Base-by-base conservation (phyloP, 1,140 invertebrate species). In the Heliconius eleuchia region DNA sequence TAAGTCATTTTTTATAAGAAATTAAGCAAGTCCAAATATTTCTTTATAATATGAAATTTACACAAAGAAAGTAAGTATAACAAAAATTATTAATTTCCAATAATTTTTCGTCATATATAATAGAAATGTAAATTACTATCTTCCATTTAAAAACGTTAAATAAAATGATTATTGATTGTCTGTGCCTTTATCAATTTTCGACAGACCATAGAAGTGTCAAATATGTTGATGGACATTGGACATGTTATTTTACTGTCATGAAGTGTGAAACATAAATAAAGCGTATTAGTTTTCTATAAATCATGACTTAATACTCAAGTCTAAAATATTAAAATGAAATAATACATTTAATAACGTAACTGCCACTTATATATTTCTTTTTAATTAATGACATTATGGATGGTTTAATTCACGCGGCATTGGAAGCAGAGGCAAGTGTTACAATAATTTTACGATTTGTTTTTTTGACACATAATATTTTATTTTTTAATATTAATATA, bases 371-470 rank as follows among this genome's bases (percentile, higher is more conserved):
- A 91, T 91, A 92, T 91, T 91, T 89, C 87, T 90, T 92, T 87
- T 91, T 91, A 91, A 90, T 91, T 90, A 92, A 93, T 93, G 88
- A 91, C 94, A 95, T 92, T 93, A 95, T 95, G 94, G 94, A 95
- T 94, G 94, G 94, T 92, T 95, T 95, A 94, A 94, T 95, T 91
- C 94, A 95, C 91, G 94, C 94, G 89, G 93, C 93, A 93, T 92
- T 95, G 89, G 94, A 95, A 94, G 94, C 94, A 88, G 94, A 95
- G 93, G 87, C 77, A 87, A 87, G 94, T 93, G 89, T 85, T 89
- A 89, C 79, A 80, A 76, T 88, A 85, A 85, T 92, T 89, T 90
- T 81, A 76, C 72, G 79, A 80, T 78, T 77, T 77, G 71, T 85
- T 81, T 82, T 75, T 60, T 74, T 60, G 5, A 70, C 19, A 80